Conservation (phyloP, 2,797 vertebrate species). For the Serranus cabrilla region DNA sequence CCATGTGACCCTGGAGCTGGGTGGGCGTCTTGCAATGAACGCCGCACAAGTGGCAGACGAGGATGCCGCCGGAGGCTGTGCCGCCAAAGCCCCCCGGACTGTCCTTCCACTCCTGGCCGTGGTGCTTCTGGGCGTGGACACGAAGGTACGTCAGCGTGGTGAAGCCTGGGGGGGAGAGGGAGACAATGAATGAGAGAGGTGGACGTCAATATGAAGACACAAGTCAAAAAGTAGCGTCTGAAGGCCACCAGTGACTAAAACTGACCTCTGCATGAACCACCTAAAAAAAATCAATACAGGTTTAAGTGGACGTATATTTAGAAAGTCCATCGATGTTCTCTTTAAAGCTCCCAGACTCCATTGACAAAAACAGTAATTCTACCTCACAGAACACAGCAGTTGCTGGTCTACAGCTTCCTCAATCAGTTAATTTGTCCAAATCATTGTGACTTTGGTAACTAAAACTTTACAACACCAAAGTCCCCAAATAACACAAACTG, state of each 20-base stretch:
- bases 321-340: too few species aligned
- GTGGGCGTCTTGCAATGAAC: conserved; percentile 95
- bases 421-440: too few species aligned
- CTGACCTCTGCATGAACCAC: neutral
- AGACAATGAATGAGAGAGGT: neutral
- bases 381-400: too few species aligned
- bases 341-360: too few species aligned
- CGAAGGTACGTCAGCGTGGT: conserved; percentile 95
- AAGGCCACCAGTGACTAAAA: too few species aligned
- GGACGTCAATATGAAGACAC: neutral
- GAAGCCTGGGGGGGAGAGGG: conserved; percentile 85
- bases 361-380: too few species aligned
- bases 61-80: conserved; percentile 76
- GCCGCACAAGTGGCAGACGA: conserved; percentile 93
- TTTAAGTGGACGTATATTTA: too few species aligned
- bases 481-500: too few species aligned
- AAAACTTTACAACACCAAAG: too few species aligned
- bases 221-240: neutral
- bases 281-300: too few species aligned
- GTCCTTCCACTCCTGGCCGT: conserved; percentile 93
- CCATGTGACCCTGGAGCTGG: conserved; percentile 96
- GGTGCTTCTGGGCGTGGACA: conserved; percentile 95
- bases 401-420: too few species aligned
- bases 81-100: conserved; percentile 90
- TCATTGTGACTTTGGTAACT: too few species aligned